Evolutionary conservation across 2,888 invertebrate species (phyloP).

Genomic region (Thymelicus lineola): DNA sequence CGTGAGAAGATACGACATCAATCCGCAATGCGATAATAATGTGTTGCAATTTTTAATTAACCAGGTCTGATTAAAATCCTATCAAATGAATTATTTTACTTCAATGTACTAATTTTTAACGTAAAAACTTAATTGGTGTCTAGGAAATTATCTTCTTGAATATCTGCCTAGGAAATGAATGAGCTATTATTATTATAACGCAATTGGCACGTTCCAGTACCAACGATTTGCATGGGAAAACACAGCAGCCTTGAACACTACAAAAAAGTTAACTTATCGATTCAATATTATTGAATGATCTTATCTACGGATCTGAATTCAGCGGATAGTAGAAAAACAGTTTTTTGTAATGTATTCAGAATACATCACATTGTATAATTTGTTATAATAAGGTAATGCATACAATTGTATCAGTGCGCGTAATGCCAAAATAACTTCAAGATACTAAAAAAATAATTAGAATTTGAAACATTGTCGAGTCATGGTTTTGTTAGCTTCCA

Average conservation of each 20-base stretch:
- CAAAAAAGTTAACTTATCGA: conserved; percentile 4
- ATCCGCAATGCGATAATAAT: too few species aligned
- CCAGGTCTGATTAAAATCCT: too few species aligned
- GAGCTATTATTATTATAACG: conserved; percentile 1
- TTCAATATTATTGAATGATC: not conserved
- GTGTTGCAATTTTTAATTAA: too few species aligned
- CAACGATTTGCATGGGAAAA: conserved; percentile 9
- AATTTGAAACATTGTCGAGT: too few species aligned
- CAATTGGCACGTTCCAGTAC: not conserved
- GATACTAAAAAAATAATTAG: too few species aligned
- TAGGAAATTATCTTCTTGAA: conserved; percentile 1
- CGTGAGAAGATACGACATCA: too few species aligned
- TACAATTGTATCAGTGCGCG: too few species aligned
- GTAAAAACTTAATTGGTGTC: not conserved
- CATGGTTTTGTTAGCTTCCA: too few species aligned
- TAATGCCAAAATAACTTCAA: too few species aligned
- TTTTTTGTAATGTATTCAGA: too few species aligned
- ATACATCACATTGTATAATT: too few species aligned
- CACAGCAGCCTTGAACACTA: conserved; percentile 1
- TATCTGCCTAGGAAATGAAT: conserved; percentile 7
- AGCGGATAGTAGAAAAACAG: not conserved
- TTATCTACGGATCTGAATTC: conserved; percentile 6
- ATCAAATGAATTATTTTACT: not conserved
- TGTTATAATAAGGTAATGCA: too few species aligned
- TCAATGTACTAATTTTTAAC: not conserved